These are phyloP conservation scores for Cephus rjabovi DNA, from an alignment of 2,888 invertebrate genomes.

Conservation along the genomic window DNA sequence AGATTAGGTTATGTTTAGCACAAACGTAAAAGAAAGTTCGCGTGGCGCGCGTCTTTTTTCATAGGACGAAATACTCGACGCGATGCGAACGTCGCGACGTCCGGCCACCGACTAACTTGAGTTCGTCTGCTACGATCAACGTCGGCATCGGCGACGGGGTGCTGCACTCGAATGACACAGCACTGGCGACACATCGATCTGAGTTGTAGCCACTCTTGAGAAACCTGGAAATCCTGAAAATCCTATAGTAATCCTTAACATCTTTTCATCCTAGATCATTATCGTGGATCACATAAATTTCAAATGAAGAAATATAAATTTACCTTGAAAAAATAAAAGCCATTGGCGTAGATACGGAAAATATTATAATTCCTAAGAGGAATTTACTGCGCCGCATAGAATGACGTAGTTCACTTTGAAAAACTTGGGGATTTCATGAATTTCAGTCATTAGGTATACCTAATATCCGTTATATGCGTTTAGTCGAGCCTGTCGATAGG, in stretches of 20 bases:
- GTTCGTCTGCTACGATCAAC: background rate
- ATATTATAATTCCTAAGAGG: background rate
- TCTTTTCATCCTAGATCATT: background rate
- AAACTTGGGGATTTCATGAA: background rate
- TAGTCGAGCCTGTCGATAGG: background rate
- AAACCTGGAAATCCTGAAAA: background rate
- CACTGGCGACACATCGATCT: background rate
- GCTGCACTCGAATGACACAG: background rate
- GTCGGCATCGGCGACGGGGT: background rate
- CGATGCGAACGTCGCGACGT: conserved; percentile 53
- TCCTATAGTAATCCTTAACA: background rate
- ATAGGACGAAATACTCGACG: background rate
- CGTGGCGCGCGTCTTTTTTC: conserved; percentile 2
- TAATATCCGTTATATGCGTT: background rate
- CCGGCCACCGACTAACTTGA: conserved; percentile 50
- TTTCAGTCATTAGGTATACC: background rate
- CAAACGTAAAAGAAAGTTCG: background rate
- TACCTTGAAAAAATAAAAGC: background rate
- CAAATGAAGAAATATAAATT: background rate
- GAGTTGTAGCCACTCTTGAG: background rate
- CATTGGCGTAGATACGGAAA: background rate
- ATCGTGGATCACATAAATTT: background rate
- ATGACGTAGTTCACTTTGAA: background rate
- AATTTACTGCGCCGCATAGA: background rate
- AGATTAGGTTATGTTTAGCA: background rate